These are phyloP conservation scores for Speoplatyrhinus poulsoni DNA, from an alignment of 2,113 vertebrate genomes.

Conservation along the genomic window DNA sequence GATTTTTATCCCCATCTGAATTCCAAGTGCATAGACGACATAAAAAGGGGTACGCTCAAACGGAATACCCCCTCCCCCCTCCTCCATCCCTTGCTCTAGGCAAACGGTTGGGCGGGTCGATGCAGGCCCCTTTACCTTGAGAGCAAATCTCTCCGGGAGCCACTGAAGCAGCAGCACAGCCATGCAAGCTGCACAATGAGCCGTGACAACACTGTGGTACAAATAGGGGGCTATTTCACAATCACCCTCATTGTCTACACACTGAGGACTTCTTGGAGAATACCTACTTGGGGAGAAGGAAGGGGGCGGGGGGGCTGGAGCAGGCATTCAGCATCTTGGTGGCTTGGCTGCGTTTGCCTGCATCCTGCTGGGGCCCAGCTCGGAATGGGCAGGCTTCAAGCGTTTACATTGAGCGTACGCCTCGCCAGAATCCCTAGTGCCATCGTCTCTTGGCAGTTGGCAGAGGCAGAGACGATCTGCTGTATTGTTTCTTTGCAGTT, in stretches of 20 bases:
- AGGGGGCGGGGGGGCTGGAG: constrained; percentile 19
- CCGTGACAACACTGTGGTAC: constrained; percentile 45
- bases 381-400: constrained; percentile 45
- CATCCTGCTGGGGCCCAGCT: constrained; percentile 10
- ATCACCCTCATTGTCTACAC: constrained; percentile 36
- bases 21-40: constrained; percentile 31
- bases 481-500: constrained; percentile 58
- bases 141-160: constrained; percentile 23
- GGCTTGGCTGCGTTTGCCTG: constrained; percentile 35
- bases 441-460: constrained; percentile 51
- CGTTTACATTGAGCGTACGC: constrained; percentile 53
- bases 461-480: constrained; percentile 44
- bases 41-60: constrained; percentile 22
- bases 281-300: background rate
- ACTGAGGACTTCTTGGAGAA: constrained; percentile 37
- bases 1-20: constrained; percentile 15
- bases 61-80: constrained; percentile 5
- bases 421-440: constrained; percentile 50
- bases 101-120: constrained; percentile 11
- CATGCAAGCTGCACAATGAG: constrained; percentile 17
- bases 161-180: constrained; percentile 27
- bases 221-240: constrained; percentile 32
- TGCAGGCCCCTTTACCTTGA: background rate
- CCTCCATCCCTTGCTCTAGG: constrained; percentile 23
- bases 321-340: constrained; percentile 24